Conservation (phyloP, 2,797 vertebrate genomes). For the Spheniscus humboldti region DNA sequence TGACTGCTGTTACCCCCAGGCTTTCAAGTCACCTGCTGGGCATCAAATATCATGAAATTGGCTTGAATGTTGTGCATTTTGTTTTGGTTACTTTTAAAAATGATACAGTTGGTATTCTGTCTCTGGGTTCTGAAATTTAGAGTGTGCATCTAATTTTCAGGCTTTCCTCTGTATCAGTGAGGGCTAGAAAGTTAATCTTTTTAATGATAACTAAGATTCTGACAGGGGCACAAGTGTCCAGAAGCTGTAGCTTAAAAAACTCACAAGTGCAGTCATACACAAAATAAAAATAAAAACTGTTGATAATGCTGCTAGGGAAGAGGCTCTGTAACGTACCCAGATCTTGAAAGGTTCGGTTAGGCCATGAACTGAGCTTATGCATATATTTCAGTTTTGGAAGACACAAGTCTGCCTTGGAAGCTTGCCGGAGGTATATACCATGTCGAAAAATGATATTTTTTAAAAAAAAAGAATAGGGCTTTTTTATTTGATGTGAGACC, state of each 20-base stretch:
- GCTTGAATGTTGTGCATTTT: not conserved
- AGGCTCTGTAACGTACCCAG: not conserved
- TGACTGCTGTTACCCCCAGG: not conserved
- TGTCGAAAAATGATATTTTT: not conserved
- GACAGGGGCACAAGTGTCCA: not conserved
- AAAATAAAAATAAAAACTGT: not conserved
- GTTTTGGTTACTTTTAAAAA: not conserved
- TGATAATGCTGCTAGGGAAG: not conserved
- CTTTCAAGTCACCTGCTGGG: not conserved
- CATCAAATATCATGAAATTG: not conserved
- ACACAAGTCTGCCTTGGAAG: not conserved
- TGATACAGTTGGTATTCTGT: not conserved
- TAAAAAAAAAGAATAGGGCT: not conserved
- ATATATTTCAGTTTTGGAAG: not conserved
- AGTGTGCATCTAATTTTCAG: not conserved
- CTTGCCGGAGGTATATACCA: not conserved
- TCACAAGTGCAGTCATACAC: not conserved
- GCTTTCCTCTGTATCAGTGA: not conserved
- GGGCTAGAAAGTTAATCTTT: not conserved
- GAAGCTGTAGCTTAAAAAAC: not conserved
- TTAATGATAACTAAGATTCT: not conserved
- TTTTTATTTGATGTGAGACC: not conserved
- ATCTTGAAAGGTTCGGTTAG: not conserved
- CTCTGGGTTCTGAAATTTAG: not conserved
- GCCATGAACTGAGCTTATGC: not conserved